Percentiles rank a stretch among this genome's conserved stretches.
Conservation (phyloP, 2,888 invertebrate species). For the Frankliniella intonsa region DNA sequence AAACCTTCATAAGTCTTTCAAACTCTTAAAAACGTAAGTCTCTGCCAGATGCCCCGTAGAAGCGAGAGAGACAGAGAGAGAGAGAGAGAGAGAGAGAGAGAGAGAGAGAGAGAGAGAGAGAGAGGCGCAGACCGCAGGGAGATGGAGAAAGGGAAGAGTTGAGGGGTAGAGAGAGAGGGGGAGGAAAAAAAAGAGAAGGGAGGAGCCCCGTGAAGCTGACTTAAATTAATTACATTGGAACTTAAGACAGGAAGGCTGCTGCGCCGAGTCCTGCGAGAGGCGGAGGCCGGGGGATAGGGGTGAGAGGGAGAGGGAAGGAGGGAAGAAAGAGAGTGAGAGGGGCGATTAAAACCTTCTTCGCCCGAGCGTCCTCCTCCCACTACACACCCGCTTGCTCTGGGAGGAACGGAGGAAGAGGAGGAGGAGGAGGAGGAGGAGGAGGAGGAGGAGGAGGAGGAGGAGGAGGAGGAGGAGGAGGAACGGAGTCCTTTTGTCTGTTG, state of each 20-base stretch:
- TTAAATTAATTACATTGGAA: conserved; percentile 6
- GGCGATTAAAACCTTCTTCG: background rate
- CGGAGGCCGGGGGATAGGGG: background rate
- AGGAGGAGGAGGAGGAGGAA: no score
- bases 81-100: no score
- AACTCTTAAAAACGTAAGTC: no score
- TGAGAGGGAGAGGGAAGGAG: background rate
- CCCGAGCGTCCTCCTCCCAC: background rate
- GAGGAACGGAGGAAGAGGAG: no score
- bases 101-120: background rate
- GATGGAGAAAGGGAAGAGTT: background rate
- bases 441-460: no score
- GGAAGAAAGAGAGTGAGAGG: background rate
- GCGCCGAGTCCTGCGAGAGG: background rate
- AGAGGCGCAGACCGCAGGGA: background rate
- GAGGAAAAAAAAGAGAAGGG: background rate
- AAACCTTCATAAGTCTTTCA: no score
- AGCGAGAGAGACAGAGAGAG: no score
- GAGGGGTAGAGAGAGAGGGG: background rate
- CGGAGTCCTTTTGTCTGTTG: no score
- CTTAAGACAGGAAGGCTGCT: background rate
- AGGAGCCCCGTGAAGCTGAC: background rate
- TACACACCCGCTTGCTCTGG: no score
- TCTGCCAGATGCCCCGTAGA: no score
- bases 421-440: no score